phyloP scores from a whole-genome alignment of 1,140 invertebrate species.

The Liolophura sinensis region DNA sequence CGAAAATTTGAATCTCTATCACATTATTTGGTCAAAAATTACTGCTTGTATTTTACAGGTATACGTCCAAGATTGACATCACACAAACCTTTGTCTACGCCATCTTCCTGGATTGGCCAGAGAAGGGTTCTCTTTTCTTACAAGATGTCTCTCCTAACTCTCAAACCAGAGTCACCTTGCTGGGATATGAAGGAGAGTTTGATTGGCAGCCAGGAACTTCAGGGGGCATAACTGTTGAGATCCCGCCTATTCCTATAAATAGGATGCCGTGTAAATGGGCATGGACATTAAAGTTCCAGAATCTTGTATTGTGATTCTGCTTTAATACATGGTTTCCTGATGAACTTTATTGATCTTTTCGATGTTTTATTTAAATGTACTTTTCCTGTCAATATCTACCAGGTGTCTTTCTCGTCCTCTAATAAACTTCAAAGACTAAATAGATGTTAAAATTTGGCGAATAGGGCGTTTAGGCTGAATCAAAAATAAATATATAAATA shows the following conservation, averaged over 20 bases:
- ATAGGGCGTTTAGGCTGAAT: no score
- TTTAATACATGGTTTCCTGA: no score
- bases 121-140: slow-evolving; percentile 11
- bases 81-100: slow-evolving; percentile 25
- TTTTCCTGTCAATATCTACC: no score
- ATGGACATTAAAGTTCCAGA: slow-evolving; percentile 26
- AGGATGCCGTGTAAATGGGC: slow-evolving; percentile 31
- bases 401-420: no score
- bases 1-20: no score
- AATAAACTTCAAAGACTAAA: no score
- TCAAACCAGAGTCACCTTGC: slow-evolving; percentile 19
- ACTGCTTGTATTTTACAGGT: slow-evolving; percentile 18
- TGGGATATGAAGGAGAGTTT: slow-evolving; percentile 24
- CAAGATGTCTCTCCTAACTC: slow-evolving; percentile 10
- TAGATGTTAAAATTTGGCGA: no score
- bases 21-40: no score
- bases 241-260: slow-evolving; percentile 24
- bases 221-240: slow-evolving; percentile 16
- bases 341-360: no score
- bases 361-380: no score
- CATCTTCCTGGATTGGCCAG: slow-evolving; percentile 29
- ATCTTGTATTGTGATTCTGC: no score
- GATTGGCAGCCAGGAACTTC: neutral
- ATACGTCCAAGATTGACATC: slow-evolving; percentile 21
- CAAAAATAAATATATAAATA: no score